phyloP scores from a whole-genome alignment of 2,797 vertebrate species.

The Hoplostethus atlanticus region DNA sequence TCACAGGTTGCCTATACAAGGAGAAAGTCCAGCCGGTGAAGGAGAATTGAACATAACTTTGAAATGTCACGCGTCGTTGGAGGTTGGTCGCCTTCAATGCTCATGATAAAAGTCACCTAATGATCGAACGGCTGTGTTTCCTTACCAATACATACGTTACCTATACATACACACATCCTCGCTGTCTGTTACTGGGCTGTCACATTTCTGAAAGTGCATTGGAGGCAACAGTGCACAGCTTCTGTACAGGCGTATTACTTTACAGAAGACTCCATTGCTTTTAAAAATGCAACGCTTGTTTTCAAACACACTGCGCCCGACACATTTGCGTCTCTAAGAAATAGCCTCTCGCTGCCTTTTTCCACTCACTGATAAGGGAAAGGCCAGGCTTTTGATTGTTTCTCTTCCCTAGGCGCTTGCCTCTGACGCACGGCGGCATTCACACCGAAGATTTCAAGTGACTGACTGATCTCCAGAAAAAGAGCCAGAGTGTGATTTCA shows the following conservation, averaged over 20 bases:
- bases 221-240: not conserved
- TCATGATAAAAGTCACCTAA: too few species aligned
- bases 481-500: conserved; percentile 24
- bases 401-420: not conserved
- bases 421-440: conserved; percentile 26
- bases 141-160: not conserved
- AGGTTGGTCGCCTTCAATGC: not conserved
- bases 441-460: conserved; percentile 32
- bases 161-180: not conserved
- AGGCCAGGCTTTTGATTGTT: conserved; percentile 26
- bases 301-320: not conserved
- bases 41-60: conserved; percentile 9
- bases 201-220: not conserved
- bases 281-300: not conserved
- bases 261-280: not conserved
- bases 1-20: conserved; percentile 6
- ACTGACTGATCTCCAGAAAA: conserved; percentile 28
- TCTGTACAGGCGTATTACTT: conserved; percentile 8
- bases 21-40: conserved; percentile 5
- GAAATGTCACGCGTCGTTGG: not conserved
- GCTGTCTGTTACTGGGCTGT: not conserved
- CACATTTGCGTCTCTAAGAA: conserved; percentile 9
- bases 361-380: conserved; percentile 8
- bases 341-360: conserved; percentile 13
- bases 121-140: not conserved